Base-by-base conservation (phyloP, 2,113 vertebrate genomes). In the Bubalus kerabau region DNA sequence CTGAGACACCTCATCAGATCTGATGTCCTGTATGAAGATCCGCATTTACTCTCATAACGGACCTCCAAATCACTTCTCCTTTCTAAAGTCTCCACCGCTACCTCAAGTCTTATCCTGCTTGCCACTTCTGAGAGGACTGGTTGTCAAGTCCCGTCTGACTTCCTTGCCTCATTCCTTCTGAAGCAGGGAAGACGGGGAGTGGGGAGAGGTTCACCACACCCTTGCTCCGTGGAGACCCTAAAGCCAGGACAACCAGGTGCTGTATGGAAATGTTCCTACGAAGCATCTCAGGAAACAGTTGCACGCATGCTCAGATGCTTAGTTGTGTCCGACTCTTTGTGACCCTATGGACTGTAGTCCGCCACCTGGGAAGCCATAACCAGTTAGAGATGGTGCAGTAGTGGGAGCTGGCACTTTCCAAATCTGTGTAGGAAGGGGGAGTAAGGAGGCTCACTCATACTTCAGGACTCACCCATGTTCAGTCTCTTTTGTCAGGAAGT, bases 181-280 rank as follows among this genome's bases (percentile, higher is more conserved):
- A 54, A 64, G 87, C 30, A 23, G 46, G 8, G 60, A 56, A 24
- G 48, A 50, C 15, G 40, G 56, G 21, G 26, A 43, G 46, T 32
- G 6, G 93, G 30, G 26, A 62, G 17, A 87, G 23, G 3, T 62
- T 24, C 23, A 48, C 54, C 56, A 19, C 32, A 50, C 32, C 40
- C 91, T 56, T 21, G 40, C 36, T 92, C 43, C 12, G 1, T 12
- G 21, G 59, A 82, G 76, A 64, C 28, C 19, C 19, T 46, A 21
- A 54, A 54, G 26, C 23, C 67, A 50, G 26, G 21, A 17, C 24
- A 23, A 30, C 21, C 50, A 43, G 54, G 30, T 0, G 15, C 59
- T 3, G 8, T 13, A 2, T 0, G 8, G 86, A 56, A 54, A 48
- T 6, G 3, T 40, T 91, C 24, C 52, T 4, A 0, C 0, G 48